Conservation (phyloP, 2,888 invertebrate genomes). For the Lypha dubia region DNA sequence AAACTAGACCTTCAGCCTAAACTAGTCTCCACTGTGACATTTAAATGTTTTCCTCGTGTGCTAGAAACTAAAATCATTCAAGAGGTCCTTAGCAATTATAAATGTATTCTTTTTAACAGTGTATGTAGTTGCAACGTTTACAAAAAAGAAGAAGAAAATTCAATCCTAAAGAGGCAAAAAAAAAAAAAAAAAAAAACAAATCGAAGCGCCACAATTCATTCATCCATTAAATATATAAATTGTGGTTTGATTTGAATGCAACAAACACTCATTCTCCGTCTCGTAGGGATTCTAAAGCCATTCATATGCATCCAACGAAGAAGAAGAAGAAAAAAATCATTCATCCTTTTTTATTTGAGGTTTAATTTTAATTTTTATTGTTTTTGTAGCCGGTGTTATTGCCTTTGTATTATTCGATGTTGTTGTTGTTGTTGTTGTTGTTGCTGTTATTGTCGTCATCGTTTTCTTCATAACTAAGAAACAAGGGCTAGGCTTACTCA, state of each 20-base stretch:
- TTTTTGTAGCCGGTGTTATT: slow-evolving; percentile 32
- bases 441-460: slow-evolving; percentile 14
- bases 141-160: no score
- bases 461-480: slow-evolving; percentile 55
- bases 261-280: slow-evolving; percentile 48
- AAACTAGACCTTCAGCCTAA: no score
- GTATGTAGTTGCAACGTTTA: slow-evolving; percentile 11
- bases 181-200: no score
- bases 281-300: slow-evolving; percentile 61
- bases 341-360: slow-evolving; percentile 68
- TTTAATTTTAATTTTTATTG: slow-evolving; percentile 57
- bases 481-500: slow-evolving; percentile 71
- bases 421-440: slow-evolving; percentile 15
- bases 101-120: slow-evolving; percentile 29
- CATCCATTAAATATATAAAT: slow-evolving; percentile 71
- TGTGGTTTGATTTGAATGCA: slow-evolving; percentile 69
- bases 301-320: slow-evolving; percentile 56
- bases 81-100: no score
- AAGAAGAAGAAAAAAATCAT: slow-evolving; percentile 51
- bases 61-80: no score
- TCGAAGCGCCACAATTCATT: slow-evolving; percentile 72
- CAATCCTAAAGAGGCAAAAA: slow-evolving; percentile 21
- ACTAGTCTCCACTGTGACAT: no score
- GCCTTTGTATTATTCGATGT: slow-evolving; percentile 2
- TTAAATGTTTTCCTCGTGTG: no score